Evolutionary conservation across 2,888 invertebrate species (phyloP), one percentile per base, ranked within the genome.

Genomic region (Lasioglossum lativentre): DNA sequence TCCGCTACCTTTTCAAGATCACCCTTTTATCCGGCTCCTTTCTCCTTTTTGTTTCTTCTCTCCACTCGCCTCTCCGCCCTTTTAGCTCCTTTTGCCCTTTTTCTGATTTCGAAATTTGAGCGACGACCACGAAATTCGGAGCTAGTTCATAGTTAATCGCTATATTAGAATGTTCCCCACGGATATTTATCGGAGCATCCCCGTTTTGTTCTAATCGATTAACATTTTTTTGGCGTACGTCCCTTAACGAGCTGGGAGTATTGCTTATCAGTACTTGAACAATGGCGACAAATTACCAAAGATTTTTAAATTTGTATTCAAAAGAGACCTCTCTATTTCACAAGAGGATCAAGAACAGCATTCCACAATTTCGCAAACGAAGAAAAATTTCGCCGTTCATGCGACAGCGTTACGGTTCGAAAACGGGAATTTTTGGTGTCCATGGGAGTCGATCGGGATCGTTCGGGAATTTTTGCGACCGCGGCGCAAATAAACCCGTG

Each of bases 1-100:
- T 86, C 83, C 80, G 78, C 85, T 81, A 87, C 90, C 86, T 89
- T 90, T 88, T 88, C 88, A 78, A 86, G 79, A 88, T 82, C 84
- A 47, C 86, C 80, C 84, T 82, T 84, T 82, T 74, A 75, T 77
- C 77, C 56, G 68, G 70, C 68, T 52, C 47, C 74, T 71, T 71
- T 77, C 68, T 52, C 34, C 71, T 71, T 71, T 77, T 72, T 78
- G 30, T 63, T 47, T 40, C 38, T 66, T 34, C 45, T 68, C 27
- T 12, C 23, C 66, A 63, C 34, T 45, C 40, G 27, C 34, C 14
- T 16, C 63, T 4, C 23, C 16, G 27, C 16, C 59, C 59, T 14
- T 6, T 42, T 27, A 16, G 30, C 63, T 30, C 16, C 30, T 63
- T 34, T n/a, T n/a, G 45, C 59, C 59, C 34, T 16, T 47, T 75